Evolutionary conservation across 2,113 vertebrate genomes (phyloP).

Genomic region (Tretioscincus oriximinensis): DNA sequence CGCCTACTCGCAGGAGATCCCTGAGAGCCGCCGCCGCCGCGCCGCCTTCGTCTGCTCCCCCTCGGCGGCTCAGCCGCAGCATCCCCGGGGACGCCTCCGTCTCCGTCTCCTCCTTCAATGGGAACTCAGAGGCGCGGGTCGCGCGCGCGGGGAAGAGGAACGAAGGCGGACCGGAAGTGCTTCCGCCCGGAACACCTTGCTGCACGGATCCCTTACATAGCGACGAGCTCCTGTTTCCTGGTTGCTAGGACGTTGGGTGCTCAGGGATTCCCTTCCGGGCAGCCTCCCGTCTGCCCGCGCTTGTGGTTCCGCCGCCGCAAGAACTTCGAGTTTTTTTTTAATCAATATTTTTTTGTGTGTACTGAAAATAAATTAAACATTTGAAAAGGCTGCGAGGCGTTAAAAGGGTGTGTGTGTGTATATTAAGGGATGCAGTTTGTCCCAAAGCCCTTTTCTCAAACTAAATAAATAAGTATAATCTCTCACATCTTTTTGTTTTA

Average conservation of each 20-base stretch:
- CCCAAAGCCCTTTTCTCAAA: no score
- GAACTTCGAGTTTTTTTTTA: no score
- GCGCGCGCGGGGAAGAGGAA: neutral
- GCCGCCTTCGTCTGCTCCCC: conserved; percentile 55
- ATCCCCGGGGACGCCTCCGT: neutral
- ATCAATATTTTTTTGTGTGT: neutral
- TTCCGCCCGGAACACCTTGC: neutral
- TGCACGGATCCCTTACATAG: neutral
- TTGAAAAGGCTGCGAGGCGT: no score
- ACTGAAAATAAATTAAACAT: no score
- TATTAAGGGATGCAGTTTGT: no score
- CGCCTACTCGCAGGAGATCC: conserved; percentile 65
- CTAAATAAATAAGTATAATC: no score
- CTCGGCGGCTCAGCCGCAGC: conserved; percentile 27
- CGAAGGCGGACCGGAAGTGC: conserved; percentile 21
- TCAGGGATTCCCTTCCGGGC: no score
- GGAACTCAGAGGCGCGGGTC: conserved; percentile 45
- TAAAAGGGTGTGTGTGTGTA: no score
- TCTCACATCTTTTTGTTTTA: no score
- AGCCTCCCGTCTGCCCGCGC: neutral
- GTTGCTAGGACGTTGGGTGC: neutral
- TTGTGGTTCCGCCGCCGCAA: neutral
- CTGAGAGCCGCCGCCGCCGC: conserved; percentile 46
- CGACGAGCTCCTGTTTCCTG: neutral
- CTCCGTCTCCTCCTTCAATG: conserved; percentile 8